Evolutionary conservation across 2,113 vertebrate genomes (phyloP), one percentile per base, ranked within the genome.

Genomic region (Tenebrosternarchus preto): DNA sequence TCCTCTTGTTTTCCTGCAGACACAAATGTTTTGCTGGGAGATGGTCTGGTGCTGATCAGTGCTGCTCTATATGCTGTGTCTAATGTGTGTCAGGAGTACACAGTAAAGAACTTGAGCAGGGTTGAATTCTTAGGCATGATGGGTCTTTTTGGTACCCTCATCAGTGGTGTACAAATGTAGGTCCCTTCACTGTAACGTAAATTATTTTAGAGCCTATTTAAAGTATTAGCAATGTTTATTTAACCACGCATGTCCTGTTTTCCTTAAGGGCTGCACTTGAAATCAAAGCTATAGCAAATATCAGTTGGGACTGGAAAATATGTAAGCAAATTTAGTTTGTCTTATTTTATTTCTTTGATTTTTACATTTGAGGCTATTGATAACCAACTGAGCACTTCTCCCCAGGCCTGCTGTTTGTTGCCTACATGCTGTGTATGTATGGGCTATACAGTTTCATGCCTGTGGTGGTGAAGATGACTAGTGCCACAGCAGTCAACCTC

Each of bases 41-140:
- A 99, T 60, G 79, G 95, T 60, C 81, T 99, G 89, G 96, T 98
- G 55, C 93, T 99, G 66, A 90, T 97, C 67, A 97, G 96, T 29
- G 95, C 98, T 31, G 90, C 91, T 77, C 93, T 98, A 78, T 99
- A 99, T 72, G 96, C 95, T 0, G 87, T 98, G 76, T 99, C 97
- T 66, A 99, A 99, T 69, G 91, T 97, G 82, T 93, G 95, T 88
- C 97, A 99, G 83, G 98, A 99, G 84, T 94, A 98, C 91, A 93
- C 97, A 1, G 97, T 99, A 92, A 98, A 98, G 93, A 98, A 95
- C 88, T 88, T 94, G 90, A 97, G 95, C 92, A 93, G 94, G 77
- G 87, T 93, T 71, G 97, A 99, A 85, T 99, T 98, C 91, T 92
- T 99, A 85, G 98, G 96, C 88, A 98, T 98, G 97, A 92, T 99